phyloP scores from a whole-genome alignment of 2,888 invertebrate genomes.

The Phlogophora meticulosa region DNA sequence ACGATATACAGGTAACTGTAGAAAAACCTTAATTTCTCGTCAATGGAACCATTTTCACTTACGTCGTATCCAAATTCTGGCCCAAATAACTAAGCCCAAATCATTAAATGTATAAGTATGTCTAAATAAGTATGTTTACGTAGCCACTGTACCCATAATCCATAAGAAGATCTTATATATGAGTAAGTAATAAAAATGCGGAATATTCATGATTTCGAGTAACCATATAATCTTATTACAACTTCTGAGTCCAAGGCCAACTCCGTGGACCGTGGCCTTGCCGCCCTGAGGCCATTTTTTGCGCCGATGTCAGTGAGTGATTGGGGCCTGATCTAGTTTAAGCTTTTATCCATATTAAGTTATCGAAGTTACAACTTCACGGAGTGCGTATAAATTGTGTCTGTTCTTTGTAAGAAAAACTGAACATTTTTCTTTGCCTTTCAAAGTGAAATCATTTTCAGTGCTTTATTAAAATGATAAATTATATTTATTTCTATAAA shows the following conservation, averaged over 20 bases:
- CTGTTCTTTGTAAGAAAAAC: conserved; percentile 18
- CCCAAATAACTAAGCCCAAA: too few relatives aligned
- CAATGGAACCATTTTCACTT: too few relatives aligned
- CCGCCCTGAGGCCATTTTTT: conserved; percentile 25
- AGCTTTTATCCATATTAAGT: conserved; percentile 54
- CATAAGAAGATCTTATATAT: neutral
- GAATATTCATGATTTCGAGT: conserved; percentile 35
- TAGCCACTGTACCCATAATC: neutral
- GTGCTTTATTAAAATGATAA: too few relatives aligned
- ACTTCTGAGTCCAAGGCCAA: conserved; percentile 17
- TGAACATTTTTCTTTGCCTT: too few relatives aligned
- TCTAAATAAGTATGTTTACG: too few relatives aligned
- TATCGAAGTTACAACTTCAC: conserved; percentile 37
- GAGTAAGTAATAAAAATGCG: neutral
- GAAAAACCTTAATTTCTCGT: too few relatives aligned
- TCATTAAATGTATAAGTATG: too few relatives aligned
- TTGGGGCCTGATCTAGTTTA: conserved; percentile 43
- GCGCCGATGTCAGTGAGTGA: conserved; percentile 47
- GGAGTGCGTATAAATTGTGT: conserved; percentile 12
- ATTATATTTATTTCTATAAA: too few relatives aligned
- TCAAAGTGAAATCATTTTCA: too few relatives aligned
- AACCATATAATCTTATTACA: conserved; percentile 41
- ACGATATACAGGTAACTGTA: too few relatives aligned
- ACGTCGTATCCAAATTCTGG: too few relatives aligned
- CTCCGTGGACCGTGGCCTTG: conserved; percentile 19